These are phyloP conservation scores for Machimus rusticus DNA, from an alignment of 2,888 invertebrate species.

Conservation along the genomic window DNA sequence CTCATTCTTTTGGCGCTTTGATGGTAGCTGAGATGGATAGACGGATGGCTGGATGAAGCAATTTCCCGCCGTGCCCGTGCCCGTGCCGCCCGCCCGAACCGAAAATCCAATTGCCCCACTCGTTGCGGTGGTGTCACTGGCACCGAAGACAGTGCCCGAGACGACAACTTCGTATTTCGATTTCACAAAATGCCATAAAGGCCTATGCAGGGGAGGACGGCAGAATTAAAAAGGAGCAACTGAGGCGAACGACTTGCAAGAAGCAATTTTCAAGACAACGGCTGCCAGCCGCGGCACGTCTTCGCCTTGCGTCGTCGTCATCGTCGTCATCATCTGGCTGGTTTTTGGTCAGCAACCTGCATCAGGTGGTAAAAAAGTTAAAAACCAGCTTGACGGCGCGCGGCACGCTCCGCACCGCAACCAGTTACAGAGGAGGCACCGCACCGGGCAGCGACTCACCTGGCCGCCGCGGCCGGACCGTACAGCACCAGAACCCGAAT, in stretches of 20 bases:
- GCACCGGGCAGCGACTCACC: not conserved
- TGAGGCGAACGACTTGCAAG: not conserved
- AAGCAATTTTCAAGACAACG: not conserved
- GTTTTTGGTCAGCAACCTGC: slow-evolving; percentile 22
- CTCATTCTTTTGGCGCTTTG: not conserved
- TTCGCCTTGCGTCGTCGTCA: not conserved
- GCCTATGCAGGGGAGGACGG: not conserved
- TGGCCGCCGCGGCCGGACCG: not conserved
- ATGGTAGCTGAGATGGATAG: not conserved
- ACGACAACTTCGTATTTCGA: slow-evolving; percentile 8
- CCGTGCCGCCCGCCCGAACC: not conserved
- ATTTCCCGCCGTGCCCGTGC: not conserved
- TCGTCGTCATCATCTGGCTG: not conserved
- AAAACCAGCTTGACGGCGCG: slow-evolving; percentile 7
- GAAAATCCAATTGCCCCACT: slow-evolving; percentile 6
- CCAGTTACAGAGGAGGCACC: slow-evolving; percentile 14
- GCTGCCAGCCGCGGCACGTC: not conserved
- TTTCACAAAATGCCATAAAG: not conserved
- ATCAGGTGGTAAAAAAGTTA: not conserved
- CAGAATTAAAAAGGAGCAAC: not conserved
- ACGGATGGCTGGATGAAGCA: not conserved
- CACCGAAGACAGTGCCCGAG: not conserved
- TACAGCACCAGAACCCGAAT: not conserved
- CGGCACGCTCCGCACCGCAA: slow-evolving; percentile 11
- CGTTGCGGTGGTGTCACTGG: not conserved